Evolutionary conservation across 2,888 invertebrate species (phyloP).

Genomic region (Agapostemon virescens): DNA sequence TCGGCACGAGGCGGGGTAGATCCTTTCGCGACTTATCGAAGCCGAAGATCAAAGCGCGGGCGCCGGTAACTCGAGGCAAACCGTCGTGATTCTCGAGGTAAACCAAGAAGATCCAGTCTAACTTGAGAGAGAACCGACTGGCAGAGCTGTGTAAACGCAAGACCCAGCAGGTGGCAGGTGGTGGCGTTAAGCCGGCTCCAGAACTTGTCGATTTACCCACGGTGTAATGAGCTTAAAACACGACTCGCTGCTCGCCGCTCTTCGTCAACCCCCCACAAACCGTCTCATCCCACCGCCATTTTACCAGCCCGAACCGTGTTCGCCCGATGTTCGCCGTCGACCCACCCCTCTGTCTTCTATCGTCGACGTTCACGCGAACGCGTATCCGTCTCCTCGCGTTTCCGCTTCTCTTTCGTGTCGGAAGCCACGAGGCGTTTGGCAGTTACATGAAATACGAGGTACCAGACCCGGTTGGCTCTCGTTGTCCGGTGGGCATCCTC

Average conservation of each 20-base stretch:
- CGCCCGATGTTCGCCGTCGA: background rate
- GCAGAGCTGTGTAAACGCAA: constrained; percentile 56
- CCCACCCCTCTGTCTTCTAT: constrained; percentile 1
- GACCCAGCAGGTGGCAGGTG: constrained; percentile 55
- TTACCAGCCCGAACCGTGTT: background rate
- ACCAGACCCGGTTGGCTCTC: constrained; percentile 68
- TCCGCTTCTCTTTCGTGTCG: constrained; percentile 56
- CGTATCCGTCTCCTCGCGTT: constrained; percentile 22
- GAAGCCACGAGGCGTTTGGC: constrained; percentile 73
- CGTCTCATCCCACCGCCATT: background rate
- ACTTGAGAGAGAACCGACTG: constrained; percentile 38
- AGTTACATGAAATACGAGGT: constrained; percentile 75
- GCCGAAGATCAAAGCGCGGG: constrained; percentile 69
- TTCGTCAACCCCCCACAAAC: background rate
- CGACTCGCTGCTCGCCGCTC: constrained; percentile 19
- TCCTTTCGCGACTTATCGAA: constrained; percentile 67
- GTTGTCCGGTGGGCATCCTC: constrained; percentile 70
- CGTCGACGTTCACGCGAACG: constrained; percentile 11
- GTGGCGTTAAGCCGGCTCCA: constrained; percentile 50
- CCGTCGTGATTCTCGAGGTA: constrained; percentile 70
- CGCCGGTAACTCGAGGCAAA: constrained; percentile 68
- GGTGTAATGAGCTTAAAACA: constrained; percentile 60
- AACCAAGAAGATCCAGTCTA: constrained; percentile 66
- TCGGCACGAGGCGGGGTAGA: constrained; percentile 41
- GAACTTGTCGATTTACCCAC: constrained; percentile 58